These are phyloP conservation scores for Hermaeophaga mercurialis DNA, from an alignment of 2,888 invertebrate genomes.

Conservation along the genomic window DNA sequence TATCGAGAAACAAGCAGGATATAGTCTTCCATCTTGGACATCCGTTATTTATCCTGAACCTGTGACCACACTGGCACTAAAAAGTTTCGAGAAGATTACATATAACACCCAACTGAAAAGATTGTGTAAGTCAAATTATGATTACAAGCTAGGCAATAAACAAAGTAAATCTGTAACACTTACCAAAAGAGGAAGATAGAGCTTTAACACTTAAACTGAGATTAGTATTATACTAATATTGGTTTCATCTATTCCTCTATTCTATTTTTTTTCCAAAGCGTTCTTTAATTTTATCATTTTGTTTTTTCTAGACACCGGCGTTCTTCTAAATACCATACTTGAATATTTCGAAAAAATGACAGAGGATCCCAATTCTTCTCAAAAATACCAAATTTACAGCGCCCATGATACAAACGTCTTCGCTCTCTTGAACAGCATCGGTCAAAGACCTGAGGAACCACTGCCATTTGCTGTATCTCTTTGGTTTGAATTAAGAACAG, in stretches of 20 bases:
- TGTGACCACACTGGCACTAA: constrained; percentile 4
- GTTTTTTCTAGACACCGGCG: constrained; percentile 20
- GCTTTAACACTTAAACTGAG: too few relatives aligned
- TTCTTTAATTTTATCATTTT: too few relatives aligned
- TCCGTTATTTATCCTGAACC: constrained; percentile 27
- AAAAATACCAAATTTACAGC: constrained; percentile 71
- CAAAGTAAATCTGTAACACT: too few relatives aligned
- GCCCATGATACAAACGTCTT: constrained; percentile 79
- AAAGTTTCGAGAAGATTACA: constrained; percentile 1
- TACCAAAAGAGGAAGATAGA: too few relatives aligned
- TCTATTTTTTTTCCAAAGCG: too few relatives aligned
- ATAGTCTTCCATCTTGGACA: constrained; percentile 26
- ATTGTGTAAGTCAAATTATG: constrained; percentile 28
- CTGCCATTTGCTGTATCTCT: constrained; percentile 71
- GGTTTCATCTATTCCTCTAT: too few relatives aligned
- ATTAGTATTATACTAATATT: too few relatives aligned
- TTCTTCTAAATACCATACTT: constrained; percentile 13
- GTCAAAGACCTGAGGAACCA: constrained; percentile 66
- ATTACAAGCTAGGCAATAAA: too few relatives aligned
- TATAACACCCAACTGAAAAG: constrained; percentile 10
- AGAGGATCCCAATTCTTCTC: constrained; percentile 30
- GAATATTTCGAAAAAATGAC: constrained; percentile 20
- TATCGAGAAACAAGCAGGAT: constrained; percentile 24
- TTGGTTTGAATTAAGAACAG: constrained; percentile 69
- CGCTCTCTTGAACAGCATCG: constrained; percentile 69